These are phyloP conservation scores for Acrocyrtus sp. DNA, from an alignment of 2,888 invertebrate species.

Conservation along the genomic window DNA sequence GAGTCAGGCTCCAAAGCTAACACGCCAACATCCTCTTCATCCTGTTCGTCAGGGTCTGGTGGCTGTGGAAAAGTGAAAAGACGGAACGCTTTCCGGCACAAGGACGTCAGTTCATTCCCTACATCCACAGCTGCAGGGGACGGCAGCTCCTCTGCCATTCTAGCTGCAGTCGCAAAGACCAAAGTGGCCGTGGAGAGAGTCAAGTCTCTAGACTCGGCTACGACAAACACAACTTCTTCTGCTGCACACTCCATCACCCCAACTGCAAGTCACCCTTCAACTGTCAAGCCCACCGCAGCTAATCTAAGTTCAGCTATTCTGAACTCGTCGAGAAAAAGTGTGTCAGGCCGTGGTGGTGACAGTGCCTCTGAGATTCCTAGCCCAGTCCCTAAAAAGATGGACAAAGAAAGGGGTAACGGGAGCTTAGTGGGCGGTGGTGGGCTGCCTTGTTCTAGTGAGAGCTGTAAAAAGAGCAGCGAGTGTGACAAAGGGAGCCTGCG, in stretches of 20 bases:
- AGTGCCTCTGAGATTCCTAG: conserved; percentile 30
- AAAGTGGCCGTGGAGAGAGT: conserved; percentile 61
- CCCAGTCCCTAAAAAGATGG: neutral
- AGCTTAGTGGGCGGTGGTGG: neutral
- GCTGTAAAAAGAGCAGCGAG: conserved; percentile 19
- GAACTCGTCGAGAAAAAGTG: conserved; percentile 33
- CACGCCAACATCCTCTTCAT: conserved; percentile 56
- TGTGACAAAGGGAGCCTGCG: neutral
- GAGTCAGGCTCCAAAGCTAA: conserved; percentile 50
- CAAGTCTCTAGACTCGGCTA: conserved; percentile 53
- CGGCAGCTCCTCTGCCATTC: conserved; percentile 40
- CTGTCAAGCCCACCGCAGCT: conserved; percentile 5
- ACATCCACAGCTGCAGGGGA: conserved; percentile 39
- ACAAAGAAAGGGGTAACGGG: conserved; percentile 8
- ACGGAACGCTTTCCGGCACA: conserved; percentile 62
- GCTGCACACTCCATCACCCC: neutral
- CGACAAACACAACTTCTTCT: conserved; percentile 17
- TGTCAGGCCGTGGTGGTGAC: conserved; percentile 38
- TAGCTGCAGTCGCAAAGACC: conserved; percentile 35
- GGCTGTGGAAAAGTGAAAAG: conserved; percentile 62
- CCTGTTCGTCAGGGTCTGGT: conserved; percentile 53
- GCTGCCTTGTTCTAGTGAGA: conserved; percentile 26
- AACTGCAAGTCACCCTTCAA: conserved; percentile 32
- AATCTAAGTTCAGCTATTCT: conserved; percentile 13
- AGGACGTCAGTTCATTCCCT: conserved; percentile 53